These are phyloP conservation scores for Nannoperca australis DNA, from an alignment of 2,797 vertebrate genomes.

Conservation along the genomic window DNA sequence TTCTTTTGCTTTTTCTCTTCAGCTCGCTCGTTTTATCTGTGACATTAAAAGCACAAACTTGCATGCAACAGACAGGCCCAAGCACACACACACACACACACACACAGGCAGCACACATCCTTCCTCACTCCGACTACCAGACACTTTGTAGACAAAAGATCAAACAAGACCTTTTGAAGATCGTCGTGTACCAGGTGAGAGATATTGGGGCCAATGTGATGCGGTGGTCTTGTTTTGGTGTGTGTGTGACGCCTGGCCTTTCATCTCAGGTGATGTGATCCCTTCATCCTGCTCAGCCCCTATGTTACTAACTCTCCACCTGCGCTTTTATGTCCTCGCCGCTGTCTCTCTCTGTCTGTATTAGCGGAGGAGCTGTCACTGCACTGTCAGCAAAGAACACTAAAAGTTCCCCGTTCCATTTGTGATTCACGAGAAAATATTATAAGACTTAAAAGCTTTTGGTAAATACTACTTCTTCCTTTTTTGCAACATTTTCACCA, in stretches of 20 bases:
- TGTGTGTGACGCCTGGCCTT: constrained; percentile 52
- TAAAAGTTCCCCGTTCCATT: background rate
- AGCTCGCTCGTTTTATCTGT: constrained; percentile 36
- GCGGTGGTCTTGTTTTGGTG: constrained; percentile 65
- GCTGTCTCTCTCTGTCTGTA: constrained; percentile 10
- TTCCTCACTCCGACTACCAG: constrained; percentile 34
- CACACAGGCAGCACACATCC: constrained; percentile 26
- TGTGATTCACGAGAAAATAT: background rate
- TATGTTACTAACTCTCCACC: constrained; percentile 72
- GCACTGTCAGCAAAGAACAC: constrained; percentile 22
- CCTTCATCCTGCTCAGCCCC: constrained; percentile 71
- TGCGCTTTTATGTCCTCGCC: constrained; percentile 74
- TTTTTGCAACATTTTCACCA: constrained; percentile 26
- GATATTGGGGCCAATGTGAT: constrained; percentile 28
- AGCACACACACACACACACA: constrained; percentile 8
- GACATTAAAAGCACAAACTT: constrained; percentile 14
- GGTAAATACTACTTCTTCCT: background rate
- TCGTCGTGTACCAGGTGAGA: constrained; percentile 66
- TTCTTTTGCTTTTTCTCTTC: constrained; percentile 1
- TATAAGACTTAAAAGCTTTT: background rate
- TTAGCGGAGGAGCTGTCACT: constrained; percentile 1
- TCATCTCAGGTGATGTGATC: constrained; percentile 76
- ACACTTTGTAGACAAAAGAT: constrained; percentile 73
- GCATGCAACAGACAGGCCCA: background rate
- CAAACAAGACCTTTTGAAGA: constrained; percentile 75